A percentile compares a stretch with the other conserved stretches of the same genome.
Evolutionary conservation across 2,797 vertebrate species (phyloP).

Genomic region (Mycteria americana): DNA sequence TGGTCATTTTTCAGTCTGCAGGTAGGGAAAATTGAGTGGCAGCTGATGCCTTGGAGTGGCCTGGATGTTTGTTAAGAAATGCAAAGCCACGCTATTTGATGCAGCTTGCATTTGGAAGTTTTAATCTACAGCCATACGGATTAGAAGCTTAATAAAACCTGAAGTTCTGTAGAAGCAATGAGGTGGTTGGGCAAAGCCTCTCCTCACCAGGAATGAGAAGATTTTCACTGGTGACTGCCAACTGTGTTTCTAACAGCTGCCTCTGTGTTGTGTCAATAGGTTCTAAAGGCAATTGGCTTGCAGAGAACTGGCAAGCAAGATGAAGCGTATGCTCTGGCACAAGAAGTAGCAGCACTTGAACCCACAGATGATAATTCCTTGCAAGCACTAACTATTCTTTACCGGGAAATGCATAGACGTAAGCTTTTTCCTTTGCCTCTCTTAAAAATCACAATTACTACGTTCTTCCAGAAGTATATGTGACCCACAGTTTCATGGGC

Average conservation of each 20-base stretch:
- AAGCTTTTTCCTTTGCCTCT: constrained; percentile 43
- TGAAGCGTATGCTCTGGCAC: constrained; percentile 91
- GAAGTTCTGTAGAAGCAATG: background rate
- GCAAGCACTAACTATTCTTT: constrained; percentile 96
- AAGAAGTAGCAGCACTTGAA: constrained; percentile 92
- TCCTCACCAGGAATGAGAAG: background rate
- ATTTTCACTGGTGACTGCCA: background rate
- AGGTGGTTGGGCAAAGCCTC: background rate
- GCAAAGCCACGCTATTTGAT: background rate
- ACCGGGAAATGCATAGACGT: constrained; percentile 97
- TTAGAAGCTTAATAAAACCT: background rate
- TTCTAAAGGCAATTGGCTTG: constrained; percentile 95
- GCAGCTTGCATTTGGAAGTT: background rate
- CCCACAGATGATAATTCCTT: constrained; percentile 98
- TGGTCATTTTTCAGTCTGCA: background rate
- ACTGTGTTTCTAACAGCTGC: background rate
- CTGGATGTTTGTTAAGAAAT: background rate
- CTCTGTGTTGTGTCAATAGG: constrained; percentile 72
- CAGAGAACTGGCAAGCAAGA: constrained; percentile 97
- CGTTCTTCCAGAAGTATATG: background rate
- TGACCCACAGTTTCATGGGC: background rate
- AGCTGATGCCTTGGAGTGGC: background rate
- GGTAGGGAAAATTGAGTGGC: background rate
- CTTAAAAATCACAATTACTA: background rate
- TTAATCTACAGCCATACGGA: background rate